These are phyloP conservation scores for Paramormyrops hopkinsi DNA, from an alignment of 2,797 vertebrate species.

Conservation along the genomic window DNA sequence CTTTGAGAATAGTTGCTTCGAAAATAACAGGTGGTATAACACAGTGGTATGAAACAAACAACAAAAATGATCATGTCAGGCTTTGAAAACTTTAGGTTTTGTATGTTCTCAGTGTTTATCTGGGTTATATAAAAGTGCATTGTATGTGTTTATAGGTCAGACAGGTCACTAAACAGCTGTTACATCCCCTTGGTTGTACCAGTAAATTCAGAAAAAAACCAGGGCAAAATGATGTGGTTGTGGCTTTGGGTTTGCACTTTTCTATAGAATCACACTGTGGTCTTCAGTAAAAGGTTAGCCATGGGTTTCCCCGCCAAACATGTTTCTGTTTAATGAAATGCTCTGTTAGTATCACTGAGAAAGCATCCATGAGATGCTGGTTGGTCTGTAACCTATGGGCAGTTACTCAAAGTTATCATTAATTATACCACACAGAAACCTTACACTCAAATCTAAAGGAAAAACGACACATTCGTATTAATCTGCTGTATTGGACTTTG, in stretches of 20 bases:
- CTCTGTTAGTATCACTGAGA: not conserved
- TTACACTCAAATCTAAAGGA: not conserved
- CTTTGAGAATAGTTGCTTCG: not conserved
- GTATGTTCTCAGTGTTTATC: not conserved
- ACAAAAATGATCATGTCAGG: not conserved
- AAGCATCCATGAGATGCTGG: not conserved
- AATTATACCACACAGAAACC: not conserved
- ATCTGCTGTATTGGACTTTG: not conserved
- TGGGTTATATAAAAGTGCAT: not conserved
- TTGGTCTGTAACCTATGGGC: not conserved
- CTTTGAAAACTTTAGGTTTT: not conserved
- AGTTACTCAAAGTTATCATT: not conserved
- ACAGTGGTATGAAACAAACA: not conserved
- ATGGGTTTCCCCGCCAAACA: not conserved
- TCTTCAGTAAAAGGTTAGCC: not conserved
- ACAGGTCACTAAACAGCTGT: not conserved
- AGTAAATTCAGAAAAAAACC: not conserved
- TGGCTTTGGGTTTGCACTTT: not conserved
- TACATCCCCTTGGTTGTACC: not conserved
- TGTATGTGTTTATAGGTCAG: not conserved
- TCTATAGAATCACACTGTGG: not conserved
- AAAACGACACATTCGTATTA: not conserved
- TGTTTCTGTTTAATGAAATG: not conserved
- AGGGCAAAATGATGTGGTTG: not conserved
- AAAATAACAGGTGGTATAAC: not conserved